phyloP scores from a whole-genome alignment of 2,888 invertebrate species.

The Philereme vetulata region DNA sequence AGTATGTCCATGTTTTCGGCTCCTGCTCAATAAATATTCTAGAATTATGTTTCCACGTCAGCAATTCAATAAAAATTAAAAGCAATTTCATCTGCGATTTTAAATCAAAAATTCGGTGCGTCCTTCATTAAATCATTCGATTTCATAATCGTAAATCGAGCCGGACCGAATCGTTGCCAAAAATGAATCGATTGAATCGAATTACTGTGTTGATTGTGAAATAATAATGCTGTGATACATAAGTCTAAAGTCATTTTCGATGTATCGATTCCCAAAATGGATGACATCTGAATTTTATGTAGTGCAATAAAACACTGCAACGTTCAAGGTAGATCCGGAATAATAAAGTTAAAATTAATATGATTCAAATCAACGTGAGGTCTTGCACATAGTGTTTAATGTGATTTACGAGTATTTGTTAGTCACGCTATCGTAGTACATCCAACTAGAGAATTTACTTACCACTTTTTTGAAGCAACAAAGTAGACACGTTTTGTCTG shows the following conservation, averaged over 20 bases:
- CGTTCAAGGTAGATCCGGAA: constrained; percentile 18
- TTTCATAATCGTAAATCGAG: constrained; percentile 63
- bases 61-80: constrained; percentile 35
- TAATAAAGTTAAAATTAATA: constrained; percentile 14
- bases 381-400: not conserved
- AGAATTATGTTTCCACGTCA: constrained; percentile 18
- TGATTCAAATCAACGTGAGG: constrained; percentile 14
- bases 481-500: too few relatives aligned
- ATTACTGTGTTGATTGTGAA: constrained; percentile 27
- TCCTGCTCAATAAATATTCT: constrained; percentile 9
- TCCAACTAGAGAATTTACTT: too few relatives aligned
- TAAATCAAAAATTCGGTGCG: constrained; percentile 51
- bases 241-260: constrained; percentile 24
- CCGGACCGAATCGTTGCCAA: constrained; percentile 63
- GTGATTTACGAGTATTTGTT: not conserved
- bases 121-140: constrained; percentile 50
- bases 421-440: not conserved
- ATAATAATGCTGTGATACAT: constrained; percentile 28
- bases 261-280: constrained; percentile 26
- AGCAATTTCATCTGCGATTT: constrained; percentile 30
- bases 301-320: constrained; percentile 27
- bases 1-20: too few relatives aligned
- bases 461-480: too few relatives aligned
- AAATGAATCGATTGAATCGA: constrained; percentile 52
- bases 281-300: constrained; percentile 24